phyloP scores from a whole-genome alignment of 2,797 vertebrate species.

The Squalus acanthias region DNA sequence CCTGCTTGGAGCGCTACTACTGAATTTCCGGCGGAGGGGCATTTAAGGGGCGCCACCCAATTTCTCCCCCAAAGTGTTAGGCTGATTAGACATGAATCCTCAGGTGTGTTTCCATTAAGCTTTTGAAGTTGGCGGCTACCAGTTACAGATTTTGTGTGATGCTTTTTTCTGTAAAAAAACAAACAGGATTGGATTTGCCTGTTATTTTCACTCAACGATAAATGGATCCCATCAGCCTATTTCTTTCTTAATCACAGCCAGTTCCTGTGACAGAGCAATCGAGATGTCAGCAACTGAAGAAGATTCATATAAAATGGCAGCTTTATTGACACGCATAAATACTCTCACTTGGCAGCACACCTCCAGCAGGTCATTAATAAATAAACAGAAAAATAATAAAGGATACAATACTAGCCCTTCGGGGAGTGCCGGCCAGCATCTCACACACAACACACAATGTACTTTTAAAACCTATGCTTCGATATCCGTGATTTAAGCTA shows the following conservation, averaged over 20 bases:
- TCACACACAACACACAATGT: background rate
- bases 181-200: background rate
- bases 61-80: background rate
- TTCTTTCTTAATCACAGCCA: slow-evolving; percentile 25
- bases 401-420: background rate
- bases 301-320: background rate
- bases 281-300: background rate
- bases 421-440: background rate
- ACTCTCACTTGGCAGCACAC: background rate
- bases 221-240: slow-evolving; percentile 18
- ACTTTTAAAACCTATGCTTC: background rate
- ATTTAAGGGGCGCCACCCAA: too few relatives aligned
- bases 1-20: too few relatives aligned
- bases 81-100: background rate
- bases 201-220: background rate
- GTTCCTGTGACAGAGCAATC: background rate
- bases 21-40: too few relatives aligned
- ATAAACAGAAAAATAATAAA: background rate
- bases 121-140: background rate
- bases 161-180: background rate
- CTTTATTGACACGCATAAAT: background rate
- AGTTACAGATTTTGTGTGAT: background rate
- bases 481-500: background rate
- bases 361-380: slow-evolving; percentile 6
- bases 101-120: background rate